Base-by-base conservation (phyloP, 2,113 vertebrate genomes). In the Verasper variegatus region DNA sequence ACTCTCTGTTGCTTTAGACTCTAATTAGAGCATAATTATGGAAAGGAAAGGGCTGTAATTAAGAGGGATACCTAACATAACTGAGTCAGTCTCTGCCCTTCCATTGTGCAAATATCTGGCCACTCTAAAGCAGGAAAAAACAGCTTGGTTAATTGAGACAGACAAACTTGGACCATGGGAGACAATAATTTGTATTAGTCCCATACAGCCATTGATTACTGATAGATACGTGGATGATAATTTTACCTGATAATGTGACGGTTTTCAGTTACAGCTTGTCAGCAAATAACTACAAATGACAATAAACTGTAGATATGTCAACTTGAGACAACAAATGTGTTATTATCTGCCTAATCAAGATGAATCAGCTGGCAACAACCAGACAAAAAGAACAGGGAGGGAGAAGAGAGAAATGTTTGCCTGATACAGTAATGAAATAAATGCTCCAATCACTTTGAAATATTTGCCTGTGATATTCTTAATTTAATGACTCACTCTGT, bases 141-240 rank as follows among this genome's bases (percentile, higher is more conserved):
- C 69, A 2, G 35, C 51, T 9, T 17, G 45, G 42, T 45, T 82
- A 89, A 86, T 73, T 78, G 60, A 73, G 37, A n/a, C n/a, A 49
- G 63, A 71, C 76, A 78, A 59, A 82, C 60, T 66, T 56, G 73
- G 70, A 74, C 57, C 3, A 21, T 51, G 35, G 65, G 26, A 76
- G 54, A 63, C 62, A 80, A 70, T 74, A 24, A 76, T 81, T 76
- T 77, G 1, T 49, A 76, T 77, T 62, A 61, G 21, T 82, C 23
- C 71, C 66, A 69, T 45, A 71, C 55, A 62, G 66, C 51, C 45
- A 60, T 49, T 64, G 45, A 78, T 75, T 56, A 68, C 67, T 84
- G 70, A 81, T 75, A 59, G 26, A 27, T 69, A 55, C 75, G 55
- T 80, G 49, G 72, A 64, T 70, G 55, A 27, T 66, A 86, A 80